Evolutionary conservation across 2,797 vertebrate species (phyloP), one percentile per base, ranked within the genome.

Genomic region (Pampus argenteus): DNA sequence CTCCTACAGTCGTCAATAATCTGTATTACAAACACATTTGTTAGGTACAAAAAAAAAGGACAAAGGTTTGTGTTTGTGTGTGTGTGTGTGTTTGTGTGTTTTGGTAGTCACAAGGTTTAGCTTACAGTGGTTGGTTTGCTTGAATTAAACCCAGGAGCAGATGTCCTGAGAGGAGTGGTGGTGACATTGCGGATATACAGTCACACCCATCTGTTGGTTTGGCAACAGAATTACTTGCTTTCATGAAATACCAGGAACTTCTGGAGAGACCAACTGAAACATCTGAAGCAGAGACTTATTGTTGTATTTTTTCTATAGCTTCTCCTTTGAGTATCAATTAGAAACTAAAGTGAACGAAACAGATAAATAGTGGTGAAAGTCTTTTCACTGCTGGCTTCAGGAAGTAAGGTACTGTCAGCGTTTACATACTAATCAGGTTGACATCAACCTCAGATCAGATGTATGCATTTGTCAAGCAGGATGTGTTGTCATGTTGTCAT

Each of bases 131-230:
- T 44, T 71, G 85, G 74, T 80, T 83, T 61, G 22, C 72, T 67
- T 58, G 66, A 83, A 77, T 83, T 88, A 81, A 85, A 60, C 75
- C 82, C 74, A 78, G 77, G 54, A 85, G 86, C 84, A 84, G 76
- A 86, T 85, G 82, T 71, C 72, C 64, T 78, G 48, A 66, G 78
- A 78, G 78, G 71, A 79, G 71, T 54, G 72, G 72, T 81, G 81
- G 82, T 79, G 82, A 86, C 80, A 59, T 25, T 73, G 71, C 5
- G 22, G 74, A 76, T 78, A 51, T 14, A 69, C 59, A 48, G 86
- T 85, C 81, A 86, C 88, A 87, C 85, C 87, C 86, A 82, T 79
- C 44, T 72, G 54, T 75, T 69, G 86, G 86, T 89, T 82, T 85
- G 76, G 84, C 83, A 74, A 52, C 71, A 61, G 58, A 81, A 65